These are phyloP conservation scores for Drosophila nikananu DNA, from an alignment of 1,140 invertebrate species.

Conservation along the genomic window DNA sequence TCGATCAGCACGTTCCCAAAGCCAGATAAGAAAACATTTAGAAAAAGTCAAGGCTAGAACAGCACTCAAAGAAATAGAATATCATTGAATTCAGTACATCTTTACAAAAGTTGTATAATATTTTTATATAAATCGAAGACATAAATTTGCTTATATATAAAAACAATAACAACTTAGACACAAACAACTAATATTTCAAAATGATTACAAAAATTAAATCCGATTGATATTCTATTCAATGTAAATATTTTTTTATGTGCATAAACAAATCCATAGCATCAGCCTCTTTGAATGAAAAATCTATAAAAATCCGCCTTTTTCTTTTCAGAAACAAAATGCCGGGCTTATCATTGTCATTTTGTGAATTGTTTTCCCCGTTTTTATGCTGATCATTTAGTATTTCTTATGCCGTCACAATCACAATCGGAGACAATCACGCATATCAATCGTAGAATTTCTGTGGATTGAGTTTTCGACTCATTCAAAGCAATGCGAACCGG, in stretches of 20 bases:
- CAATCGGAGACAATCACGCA: conserved; percentile 40
- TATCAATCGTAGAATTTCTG: conserved; percentile 31
- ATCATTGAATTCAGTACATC: background rate
- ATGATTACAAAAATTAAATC: too few species aligned
- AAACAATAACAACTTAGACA: too few species aligned
- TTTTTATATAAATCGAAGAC: too few species aligned
- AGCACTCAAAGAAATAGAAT: background rate
- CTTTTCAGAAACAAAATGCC: conserved; percentile 13
- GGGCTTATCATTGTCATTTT: conserved; percentile 29
- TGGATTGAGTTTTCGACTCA: conserved; percentile 15
- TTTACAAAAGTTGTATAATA: background rate
- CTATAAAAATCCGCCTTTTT: conserved; percentile 11
- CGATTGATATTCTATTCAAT: too few species aligned
- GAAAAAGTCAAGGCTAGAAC: conserved; percentile 31
- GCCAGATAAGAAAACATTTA: conserved; percentile 21
- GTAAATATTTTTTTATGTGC: too few species aligned
- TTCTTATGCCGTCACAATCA: conserved; percentile 31
- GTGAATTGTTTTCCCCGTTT: conserved; percentile 13
- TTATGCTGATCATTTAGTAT: conserved; percentile 32
- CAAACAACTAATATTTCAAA: too few species aligned
- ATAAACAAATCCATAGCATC: too few species aligned
- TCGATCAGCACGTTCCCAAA: conserved; percentile 28
- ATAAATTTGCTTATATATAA: too few species aligned
- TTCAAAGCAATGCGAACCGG: conserved; percentile 36
- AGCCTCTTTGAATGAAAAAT: background rate